Evolutionary conservation across 2,888 invertebrate genomes (phyloP), one percentile per base, ranked within the genome.

Genomic region (Cotesia congregata): DNA sequence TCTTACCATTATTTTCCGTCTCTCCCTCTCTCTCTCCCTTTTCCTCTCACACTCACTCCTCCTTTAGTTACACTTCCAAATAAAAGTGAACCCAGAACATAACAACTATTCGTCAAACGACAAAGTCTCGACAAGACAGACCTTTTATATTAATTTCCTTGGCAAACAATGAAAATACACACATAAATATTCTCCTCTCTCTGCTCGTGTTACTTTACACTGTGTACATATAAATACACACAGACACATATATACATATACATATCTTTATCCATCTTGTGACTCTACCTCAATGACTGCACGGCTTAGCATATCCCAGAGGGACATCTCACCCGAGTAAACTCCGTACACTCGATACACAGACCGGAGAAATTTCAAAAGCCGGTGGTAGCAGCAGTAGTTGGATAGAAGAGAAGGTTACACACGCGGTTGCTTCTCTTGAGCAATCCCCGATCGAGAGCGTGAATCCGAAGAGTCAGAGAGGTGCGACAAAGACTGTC

Each of bases 361-460:
- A 72, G 67, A 76, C 41, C 67, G 15, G 73, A 73, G 77, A 78
- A 79, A 80, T 77, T 69, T 20, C 69, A 39, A 67, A 68, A 61
- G 64, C 64, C 40, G 65, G 39, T 15, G 68, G 60, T 6, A 62
- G 72, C 50, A 69, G 12, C 12, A 7, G 50, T 50, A 41, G 39
- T 60, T 77, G 73, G 79, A 76, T 82, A 75, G 81, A 83, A 77
- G 83, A 30, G 83, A 77, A 82, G 82, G 86, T 87, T 87, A 87
- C 86, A 87, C 88, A 86, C 87, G 87, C 86, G 87, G 88, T 87
- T 88, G 86, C 85, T 84, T 85, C 83, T 79, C 81, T 83, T 78
- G 79, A 80, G 75, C 80, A 74, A 80, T 79, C 79, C 78, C 78
- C 67, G 69, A 60, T 39, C 69, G 67, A 71, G 74, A 38, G 77